phyloP scores from a whole-genome alignment of 2,113 vertebrate species.

The Microtus montanus region DNA sequence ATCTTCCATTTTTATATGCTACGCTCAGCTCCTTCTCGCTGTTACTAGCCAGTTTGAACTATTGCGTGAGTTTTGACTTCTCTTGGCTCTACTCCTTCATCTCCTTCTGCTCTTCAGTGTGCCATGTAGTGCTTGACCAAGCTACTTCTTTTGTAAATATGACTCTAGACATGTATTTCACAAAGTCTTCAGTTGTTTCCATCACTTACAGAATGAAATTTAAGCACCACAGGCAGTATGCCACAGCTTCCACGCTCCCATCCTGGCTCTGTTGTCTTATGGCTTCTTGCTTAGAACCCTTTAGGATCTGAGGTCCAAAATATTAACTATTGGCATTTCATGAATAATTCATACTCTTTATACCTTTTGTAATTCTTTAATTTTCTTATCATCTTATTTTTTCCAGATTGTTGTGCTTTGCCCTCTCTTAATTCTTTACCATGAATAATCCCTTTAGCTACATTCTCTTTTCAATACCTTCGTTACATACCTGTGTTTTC shows the following conservation, averaged over 20 bases:
- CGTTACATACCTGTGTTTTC: background rate
- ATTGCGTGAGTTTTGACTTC: background rate
- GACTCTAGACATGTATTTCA: background rate
- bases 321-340: background rate
- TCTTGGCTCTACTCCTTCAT: background rate
- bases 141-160: background rate
- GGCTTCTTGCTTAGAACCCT: background rate
- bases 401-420: background rate
- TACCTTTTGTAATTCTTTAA: background rate
- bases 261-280: background rate
- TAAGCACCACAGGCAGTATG: background rate
- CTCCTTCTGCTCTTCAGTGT: background rate
- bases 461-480: background rate
- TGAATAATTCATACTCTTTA: background rate
- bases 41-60: background rate
- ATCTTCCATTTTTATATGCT: background rate
- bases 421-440: background rate
- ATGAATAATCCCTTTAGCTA: background rate
- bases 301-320: background rate
- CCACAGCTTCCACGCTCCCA: background rate
- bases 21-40: background rate
- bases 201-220: background rate
- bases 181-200: background rate
- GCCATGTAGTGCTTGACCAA: background rate
- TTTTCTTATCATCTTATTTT: background rate